Conservation (phyloP, 2,797 vertebrate genomes). For the Halcyon badia region DNA sequence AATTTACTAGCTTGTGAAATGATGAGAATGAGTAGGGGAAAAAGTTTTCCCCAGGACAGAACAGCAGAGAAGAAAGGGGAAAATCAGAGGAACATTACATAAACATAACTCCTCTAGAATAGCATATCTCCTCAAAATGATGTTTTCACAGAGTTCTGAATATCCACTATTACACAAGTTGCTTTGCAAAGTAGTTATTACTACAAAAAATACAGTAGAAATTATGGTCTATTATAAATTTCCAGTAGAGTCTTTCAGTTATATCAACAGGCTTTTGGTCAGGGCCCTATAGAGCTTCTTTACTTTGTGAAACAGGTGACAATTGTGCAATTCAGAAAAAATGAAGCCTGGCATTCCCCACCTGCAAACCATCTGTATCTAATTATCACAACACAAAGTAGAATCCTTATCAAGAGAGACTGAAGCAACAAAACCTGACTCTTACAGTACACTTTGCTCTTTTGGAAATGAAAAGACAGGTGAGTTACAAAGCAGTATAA, state of each 20-base stretch:
- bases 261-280: not conserved
- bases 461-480: not conserved
- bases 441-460: not conserved
- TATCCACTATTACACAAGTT: not conserved
- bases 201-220: not conserved
- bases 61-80: not conserved
- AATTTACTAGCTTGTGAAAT: not conserved
- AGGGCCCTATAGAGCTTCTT: not conserved
- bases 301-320: not conserved
- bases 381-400: constrained; percentile 37
- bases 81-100: not conserved
- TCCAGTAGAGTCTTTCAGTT: not conserved
- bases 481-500: not conserved
- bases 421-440: constrained; percentile 17
- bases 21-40: not conserved
- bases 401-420: constrained; percentile 8
- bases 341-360: not conserved
- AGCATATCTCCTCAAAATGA: not conserved
- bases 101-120: not conserved
- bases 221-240: not conserved
- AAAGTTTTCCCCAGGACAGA: not conserved
- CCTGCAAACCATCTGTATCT: constrained; percentile 10
- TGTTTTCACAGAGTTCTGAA: not conserved
- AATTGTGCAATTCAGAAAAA: not conserved
- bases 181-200: not conserved